phyloP scores from a whole-genome alignment of 2,888 invertebrate genomes.

The Alviniconcha strummeri region DNA sequence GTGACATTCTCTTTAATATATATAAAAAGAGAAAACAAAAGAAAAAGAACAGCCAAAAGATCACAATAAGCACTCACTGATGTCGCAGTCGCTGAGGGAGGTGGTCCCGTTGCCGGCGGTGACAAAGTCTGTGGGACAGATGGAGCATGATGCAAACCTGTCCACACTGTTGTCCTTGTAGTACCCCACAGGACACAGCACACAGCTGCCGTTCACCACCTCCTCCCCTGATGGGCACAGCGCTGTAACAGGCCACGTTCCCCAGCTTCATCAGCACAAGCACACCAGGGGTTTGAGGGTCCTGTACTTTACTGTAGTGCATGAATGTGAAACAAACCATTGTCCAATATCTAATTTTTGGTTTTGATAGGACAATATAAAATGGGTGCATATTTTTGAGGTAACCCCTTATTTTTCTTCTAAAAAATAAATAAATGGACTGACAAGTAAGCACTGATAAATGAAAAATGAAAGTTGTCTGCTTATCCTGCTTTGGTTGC shows the following conservation, averaged over 20 bases:
- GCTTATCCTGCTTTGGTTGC: no score
- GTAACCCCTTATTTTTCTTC: no score
- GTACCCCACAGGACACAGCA: slow-evolving; percentile 80
- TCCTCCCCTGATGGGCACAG: slow-evolving; percentile 51
- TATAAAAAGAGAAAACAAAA: neutral
- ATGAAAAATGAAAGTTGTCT: no score
- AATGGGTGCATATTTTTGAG: no score
- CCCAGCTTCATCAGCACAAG: no score
- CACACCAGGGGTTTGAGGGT: no score
- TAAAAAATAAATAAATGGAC: neutral
- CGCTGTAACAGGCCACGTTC: slow-evolving; percentile 40
- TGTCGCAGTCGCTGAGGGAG: slow-evolving; percentile 40
- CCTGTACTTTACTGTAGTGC: no score
- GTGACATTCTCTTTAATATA: no score
- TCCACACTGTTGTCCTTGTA: slow-evolving; percentile 47
- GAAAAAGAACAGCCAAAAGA: neutral
- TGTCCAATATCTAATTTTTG: no score
- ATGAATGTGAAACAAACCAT: no score
- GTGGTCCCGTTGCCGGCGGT: slow-evolving; percentile 41
- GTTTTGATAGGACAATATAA: no score
- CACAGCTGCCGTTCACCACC: slow-evolving; percentile 82
- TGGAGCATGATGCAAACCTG: slow-evolving; percentile 43
- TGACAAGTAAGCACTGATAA: no score
- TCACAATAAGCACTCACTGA: slow-evolving; percentile 36
- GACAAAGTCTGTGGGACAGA: slow-evolving; percentile 47